A percentile compares a stretch with the other conserved stretches of the same genome.
phyloP scores from a whole-genome alignment of 2,797 vertebrate species.

The Anguilla anguilla region DNA sequence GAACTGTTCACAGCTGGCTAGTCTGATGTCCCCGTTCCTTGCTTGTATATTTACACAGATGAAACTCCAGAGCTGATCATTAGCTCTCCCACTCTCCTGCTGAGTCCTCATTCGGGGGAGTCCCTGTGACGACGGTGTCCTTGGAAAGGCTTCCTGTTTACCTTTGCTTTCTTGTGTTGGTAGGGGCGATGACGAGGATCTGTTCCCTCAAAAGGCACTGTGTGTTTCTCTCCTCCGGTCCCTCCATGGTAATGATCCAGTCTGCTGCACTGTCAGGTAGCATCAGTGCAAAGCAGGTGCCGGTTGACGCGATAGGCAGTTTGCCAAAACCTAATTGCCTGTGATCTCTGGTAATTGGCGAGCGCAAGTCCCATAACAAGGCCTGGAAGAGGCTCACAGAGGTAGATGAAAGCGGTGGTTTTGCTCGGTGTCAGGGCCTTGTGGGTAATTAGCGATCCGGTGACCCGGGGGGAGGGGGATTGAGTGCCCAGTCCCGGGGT shows the following conservation, averaged over 20 bases:
- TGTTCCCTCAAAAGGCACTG: neutral
- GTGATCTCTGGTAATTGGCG: slow-evolving; percentile 83
- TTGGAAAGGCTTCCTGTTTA: slow-evolving; percentile 7
- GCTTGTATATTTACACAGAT: neutral
- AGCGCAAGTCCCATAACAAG: slow-evolving; percentile 81
- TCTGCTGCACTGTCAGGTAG: slow-evolving; percentile 75
- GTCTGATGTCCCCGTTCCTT: neutral
- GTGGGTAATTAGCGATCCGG: slow-evolving; percentile 75
- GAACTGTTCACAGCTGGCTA: neutral
- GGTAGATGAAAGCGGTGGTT: slow-evolving; percentile 83
- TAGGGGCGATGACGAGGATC: neutral
- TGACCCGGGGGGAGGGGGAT: slow-evolving; percentile 72
- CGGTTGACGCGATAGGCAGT: slow-evolving; percentile 76
- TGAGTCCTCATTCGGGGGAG: neutral
- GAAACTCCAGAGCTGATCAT: neutral
- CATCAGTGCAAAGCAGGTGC: slow-evolving; percentile 77
- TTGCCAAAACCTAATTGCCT: slow-evolving; percentile 82
- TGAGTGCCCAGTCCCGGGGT: slow-evolving; percentile 65
- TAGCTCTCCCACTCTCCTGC: neutral
- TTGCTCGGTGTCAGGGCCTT: slow-evolving; percentile 78
- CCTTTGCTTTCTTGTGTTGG: neutral
- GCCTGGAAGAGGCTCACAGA: slow-evolving; percentile 83
- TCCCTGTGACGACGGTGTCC: neutral
- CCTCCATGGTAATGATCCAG: slow-evolving; percentile 57
- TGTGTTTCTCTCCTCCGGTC: neutral